Conservation (phyloP, 2,113 vertebrate genomes). For the Gasterosteus nipponicus region DNA sequence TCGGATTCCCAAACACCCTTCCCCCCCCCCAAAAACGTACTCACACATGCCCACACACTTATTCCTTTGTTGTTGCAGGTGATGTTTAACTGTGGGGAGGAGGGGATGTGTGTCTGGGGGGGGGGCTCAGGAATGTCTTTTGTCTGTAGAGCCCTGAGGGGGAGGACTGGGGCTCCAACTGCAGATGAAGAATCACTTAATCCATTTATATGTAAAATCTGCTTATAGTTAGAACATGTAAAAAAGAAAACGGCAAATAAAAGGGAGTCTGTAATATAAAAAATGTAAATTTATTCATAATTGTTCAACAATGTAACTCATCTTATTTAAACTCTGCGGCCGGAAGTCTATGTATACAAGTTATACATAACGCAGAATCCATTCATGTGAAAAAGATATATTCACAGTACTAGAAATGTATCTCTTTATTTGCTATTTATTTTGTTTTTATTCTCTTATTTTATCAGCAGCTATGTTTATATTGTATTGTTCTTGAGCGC, state of each 20-base stretch:
- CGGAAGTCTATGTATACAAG: not conserved
- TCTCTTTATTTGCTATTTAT: too few relatives aligned
- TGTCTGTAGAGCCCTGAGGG: slow-evolving; percentile 28
- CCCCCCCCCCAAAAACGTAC: slow-evolving; percentile 1
- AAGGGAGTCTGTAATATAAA: not conserved
- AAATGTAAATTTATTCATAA: not conserved
- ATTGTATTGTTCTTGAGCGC: too few relatives aligned
- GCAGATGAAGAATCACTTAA: not conserved
- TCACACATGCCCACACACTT: slow-evolving; percentile 22
- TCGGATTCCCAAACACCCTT: slow-evolving; percentile 8
- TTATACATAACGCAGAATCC: not conserved
- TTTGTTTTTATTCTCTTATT: not conserved
- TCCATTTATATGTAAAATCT: not conserved
- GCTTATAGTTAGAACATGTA: not conserved
- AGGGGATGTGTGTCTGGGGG: not conserved
- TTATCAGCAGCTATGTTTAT: not conserved
- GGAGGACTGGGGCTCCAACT: not conserved
- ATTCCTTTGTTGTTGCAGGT: slow-evolving; percentile 41
- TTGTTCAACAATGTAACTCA: not conserved
- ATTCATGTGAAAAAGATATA: not conserved
- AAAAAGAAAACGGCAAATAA: not conserved
- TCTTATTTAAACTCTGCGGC: too few relatives aligned
- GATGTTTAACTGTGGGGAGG: slow-evolving; percentile 21
- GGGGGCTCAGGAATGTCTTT: slow-evolving; percentile 59
- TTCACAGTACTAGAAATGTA: too few relatives aligned